Base-by-base conservation (phyloP, 2,888 invertebrate species). In the Dasypolia templi region DNA sequence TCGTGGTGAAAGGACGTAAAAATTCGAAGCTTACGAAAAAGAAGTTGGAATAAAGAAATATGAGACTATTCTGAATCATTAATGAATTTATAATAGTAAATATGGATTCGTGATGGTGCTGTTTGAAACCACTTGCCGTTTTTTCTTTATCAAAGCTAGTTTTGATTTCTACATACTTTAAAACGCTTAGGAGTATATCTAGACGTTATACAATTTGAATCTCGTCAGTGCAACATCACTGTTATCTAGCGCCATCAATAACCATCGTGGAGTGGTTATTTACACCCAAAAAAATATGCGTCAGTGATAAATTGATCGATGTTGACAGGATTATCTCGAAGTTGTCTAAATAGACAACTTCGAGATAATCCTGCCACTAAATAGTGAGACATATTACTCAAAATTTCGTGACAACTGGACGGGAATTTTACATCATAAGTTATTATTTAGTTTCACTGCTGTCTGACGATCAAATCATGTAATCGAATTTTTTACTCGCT, bases 281-380 rank as follows among this genome's bases (percentile, higher is more conserved):
- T 55, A 73, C 64, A 69, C 49, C 63, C 49, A 61, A 69, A 69
- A n/a, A 62, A 42, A 70, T 29, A 72, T 68, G 59, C 64, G 64
- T 61, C 80, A 64, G 26, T 53, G 64, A 79, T 61, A 79, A 76
- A 80, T 56, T 67, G 72, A 80, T 80, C 49, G 68, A 71, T 79
- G 65, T 46, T 77, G 80, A 76, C 80, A 77, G 17, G 11, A 5
- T 64, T 76, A 80, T 80, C 80, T 67, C 17, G 55, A 58, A 63
- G 14, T 58, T 26, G 22, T 68, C 14, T 68, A 55, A 55, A 59
- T 74, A n/a, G n/a, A n/a, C n/a, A n/a, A n/a, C n/a, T n/a, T n/a
- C n/a, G n/a, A n/a, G n/a, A n/a, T n/a, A n/a, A n/a, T n/a, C n/a
- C n/a, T 39, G 35, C 35, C 35, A 6, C 35, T 6, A 35, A 35